Percentiles rank a stretch among this genome's conserved stretches.
These are phyloP conservation scores for Tichodroma muraria DNA, from an alignment of 2,113 vertebrate species.

Conservation along the genomic window DNA sequence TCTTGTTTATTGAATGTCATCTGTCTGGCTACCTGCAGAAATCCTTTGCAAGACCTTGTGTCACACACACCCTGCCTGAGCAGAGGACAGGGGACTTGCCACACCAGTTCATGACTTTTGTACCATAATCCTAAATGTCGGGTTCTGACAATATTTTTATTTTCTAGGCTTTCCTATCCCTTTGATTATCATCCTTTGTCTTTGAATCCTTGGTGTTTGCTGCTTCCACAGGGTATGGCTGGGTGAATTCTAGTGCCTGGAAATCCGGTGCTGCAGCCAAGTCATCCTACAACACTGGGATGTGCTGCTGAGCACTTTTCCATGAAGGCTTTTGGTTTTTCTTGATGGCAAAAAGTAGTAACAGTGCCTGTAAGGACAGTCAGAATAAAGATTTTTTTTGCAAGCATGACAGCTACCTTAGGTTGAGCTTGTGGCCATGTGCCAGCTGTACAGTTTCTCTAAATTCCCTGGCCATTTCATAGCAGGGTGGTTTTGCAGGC, in stretches of 20 bases:
- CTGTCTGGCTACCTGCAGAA: background rate
- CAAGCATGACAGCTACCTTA: background rate
- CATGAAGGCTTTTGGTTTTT: background rate
- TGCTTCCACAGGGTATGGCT: background rate
- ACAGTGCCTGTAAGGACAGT: background rate
- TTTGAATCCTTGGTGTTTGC: background rate
- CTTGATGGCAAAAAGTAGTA: background rate
- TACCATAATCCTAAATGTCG: background rate
- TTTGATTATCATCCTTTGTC: background rate
- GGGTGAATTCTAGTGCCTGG: background rate
- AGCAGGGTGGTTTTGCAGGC: background rate
- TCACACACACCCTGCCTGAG: background rate
- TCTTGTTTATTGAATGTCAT: background rate
- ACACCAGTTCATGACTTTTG: background rate
- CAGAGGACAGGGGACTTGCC: background rate
- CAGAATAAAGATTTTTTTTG: background rate
- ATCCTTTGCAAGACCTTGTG: background rate
- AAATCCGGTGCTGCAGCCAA: background rate
- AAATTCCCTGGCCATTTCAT: background rate
- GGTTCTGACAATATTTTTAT: background rate
- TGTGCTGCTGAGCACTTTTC: background rate
- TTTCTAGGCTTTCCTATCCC: background rate
- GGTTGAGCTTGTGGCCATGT: background rate
- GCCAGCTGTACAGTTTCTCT: background rate
- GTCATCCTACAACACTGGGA: background rate